These are phyloP conservation scores for Penelope pileata DNA, from an alignment of 2,113 vertebrate genomes.

Conservation along the genomic window DNA sequence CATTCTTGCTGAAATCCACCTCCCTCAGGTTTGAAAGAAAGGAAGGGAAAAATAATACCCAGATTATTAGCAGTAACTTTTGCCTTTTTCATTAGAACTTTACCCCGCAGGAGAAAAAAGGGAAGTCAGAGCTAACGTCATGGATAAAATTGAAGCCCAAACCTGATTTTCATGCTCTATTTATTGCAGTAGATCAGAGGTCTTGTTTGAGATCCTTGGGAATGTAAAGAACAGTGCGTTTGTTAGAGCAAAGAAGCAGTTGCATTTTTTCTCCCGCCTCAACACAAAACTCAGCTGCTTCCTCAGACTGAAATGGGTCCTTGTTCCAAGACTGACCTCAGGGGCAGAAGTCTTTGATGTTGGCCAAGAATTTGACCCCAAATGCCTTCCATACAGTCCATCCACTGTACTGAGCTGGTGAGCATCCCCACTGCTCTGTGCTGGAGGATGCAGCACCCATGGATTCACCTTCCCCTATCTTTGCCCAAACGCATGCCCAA, in stretches of 20 bases:
- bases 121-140: conserved; percentile 65
- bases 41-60: neutral
- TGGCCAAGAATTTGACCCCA: neutral
- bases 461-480: neutral
- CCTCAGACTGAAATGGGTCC: neutral
- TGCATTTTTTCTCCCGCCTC: neutral
- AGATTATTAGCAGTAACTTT: conserved; percentile 34
- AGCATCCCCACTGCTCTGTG: accelerated
- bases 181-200: conserved; percentile 68
- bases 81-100: conserved; percentile 24
- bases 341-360: neutral
- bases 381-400: accelerated
- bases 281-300: neutral
- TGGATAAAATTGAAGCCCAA: conserved; percentile 68
- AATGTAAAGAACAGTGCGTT: conserved; percentile 55
- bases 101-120: conserved; percentile 51
- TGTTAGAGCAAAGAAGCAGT: neutral
- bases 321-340: neutral
- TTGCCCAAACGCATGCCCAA: neutral
- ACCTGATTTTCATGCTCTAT: conserved; percentile 77
- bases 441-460: neutral
- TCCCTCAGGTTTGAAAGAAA: neutral
- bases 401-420: neutral
- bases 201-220: conserved; percentile 57
- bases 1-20: neutral